A percentile compares a stretch with the other conserved stretches of the same genome.
These are phyloP conservation scores for Machimus rusticus DNA, from an alignment of 2,888 invertebrate genomes.

Conservation along the genomic window DNA sequence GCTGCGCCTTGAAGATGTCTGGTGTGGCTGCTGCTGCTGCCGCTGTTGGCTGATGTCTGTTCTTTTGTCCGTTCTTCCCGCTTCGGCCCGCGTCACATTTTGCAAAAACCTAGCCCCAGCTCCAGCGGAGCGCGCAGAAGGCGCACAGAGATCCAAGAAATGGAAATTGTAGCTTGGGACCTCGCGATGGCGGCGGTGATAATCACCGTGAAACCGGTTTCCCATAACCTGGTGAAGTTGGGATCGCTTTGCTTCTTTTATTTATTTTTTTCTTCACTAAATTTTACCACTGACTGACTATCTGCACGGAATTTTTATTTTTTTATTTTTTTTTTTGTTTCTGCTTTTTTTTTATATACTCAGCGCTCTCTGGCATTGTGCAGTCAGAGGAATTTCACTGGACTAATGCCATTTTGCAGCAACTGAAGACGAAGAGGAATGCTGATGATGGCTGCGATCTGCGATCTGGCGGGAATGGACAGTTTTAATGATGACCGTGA, in stretches of 20 bases:
- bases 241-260: not conserved
- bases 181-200: conserved; percentile 24
- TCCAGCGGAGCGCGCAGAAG: not conserved
- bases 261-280: not conserved
- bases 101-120: not conserved
- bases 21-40: not conserved
- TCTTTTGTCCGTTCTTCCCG: not conserved
- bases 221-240: conserved; percentile 29
- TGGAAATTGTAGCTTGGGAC: conserved; percentile 31
- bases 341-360: not conserved
- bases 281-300: conserved; percentile 33
- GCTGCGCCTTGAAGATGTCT: not conserved
- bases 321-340: not conserved
- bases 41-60: not conserved
- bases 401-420: conserved; percentile 15
- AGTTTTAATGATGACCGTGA: not conserved
- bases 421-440: not conserved
- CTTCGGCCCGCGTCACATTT: not conserved
- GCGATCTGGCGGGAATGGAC: not conserved
- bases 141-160: not conserved
- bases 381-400: conserved; percentile 29
- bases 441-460: not conserved
- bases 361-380: not conserved
- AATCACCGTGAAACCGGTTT: conserved; percentile 29
- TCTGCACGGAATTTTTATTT: conserved; percentile 1